phyloP scores from a whole-genome alignment of 2,113 vertebrate genomes.

The Eretmodus cyanostictus region DNA sequence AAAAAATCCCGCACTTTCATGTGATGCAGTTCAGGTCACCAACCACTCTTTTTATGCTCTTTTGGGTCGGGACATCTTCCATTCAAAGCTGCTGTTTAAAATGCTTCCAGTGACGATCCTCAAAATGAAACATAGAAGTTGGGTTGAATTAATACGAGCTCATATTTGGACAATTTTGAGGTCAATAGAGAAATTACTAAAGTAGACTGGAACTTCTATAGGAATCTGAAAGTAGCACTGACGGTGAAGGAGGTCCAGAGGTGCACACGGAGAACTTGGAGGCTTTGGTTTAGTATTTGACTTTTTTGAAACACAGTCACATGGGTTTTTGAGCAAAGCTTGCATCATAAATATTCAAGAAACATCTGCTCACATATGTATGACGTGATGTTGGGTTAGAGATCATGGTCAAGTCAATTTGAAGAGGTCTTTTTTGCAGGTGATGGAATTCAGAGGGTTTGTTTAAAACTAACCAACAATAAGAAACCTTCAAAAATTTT shows the following conservation, averaged over 20 bases:
- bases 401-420: fast-evolving
- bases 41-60: fast-evolving
- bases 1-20: neutral
- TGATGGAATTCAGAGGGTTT: neutral
- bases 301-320: neutral
- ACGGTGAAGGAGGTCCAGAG: neutral
- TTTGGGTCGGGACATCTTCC: neutral
- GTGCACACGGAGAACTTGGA: neutral
- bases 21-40: neutral
- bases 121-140: neutral
- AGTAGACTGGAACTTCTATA: neutral
- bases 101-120: neutral
- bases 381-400: fast-evolving
- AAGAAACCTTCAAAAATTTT: neutral
- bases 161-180: neutral
- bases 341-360: fast-evolving
- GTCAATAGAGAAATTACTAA: neutral
- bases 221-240: neutral
- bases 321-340: neutral
- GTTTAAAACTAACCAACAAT: neutral
- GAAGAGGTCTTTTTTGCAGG: neutral
- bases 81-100: neutral
- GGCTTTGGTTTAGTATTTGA: neutral
- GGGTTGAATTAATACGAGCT: neutral
- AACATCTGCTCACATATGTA: neutral